Evolutionary conservation across 2,888 invertebrate genomes (phyloP), one percentile per base, ranked within the genome.

Genomic region (Nomada fucata): DNA sequence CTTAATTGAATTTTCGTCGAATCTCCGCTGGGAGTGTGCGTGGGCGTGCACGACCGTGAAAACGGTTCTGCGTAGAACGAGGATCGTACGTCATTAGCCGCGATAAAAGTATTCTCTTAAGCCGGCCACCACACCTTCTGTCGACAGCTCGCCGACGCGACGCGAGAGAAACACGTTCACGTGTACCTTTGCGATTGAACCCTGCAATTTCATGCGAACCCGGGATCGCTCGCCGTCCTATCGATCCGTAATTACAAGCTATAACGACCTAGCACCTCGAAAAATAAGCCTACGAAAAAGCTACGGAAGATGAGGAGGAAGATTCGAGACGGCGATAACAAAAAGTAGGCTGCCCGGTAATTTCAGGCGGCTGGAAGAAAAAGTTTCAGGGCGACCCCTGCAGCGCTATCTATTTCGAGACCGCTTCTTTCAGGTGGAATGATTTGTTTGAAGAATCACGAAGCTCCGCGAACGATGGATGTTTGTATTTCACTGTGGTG

Each of bases 191-290:
- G 44, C 70, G 63, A 75, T 79, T 72, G 74, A 86, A 88, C 87
- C 89, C 90, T 86, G 83, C 90, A 90, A 90, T 90, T 86, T 87
- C 68, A 83, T 82, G 29, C 61, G 80, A 52, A 57, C 65, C 74
- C 5, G 72, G 80, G 89, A 87, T 76, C 78, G 50, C 15, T 29
- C 83, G 71, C 77, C 77, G 57, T 74, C 79, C 73, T 85, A 88
- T 90, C 87, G 87, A 86, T 82, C 70, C 85, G 80, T 90, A 90
- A 90, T 90, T 90, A 86, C 82, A 89, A 78, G 77, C 76, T 65
- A 67, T 80, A 87, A 86, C 84, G 71, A 86, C 78, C 85, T 88
- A 86, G 87, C 90, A 87, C 90, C 89, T 88, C 82, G 75, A 86
- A 87, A 83, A 88, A 87, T 82, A 80, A 76, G 59, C 73, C 50